Evolutionary conservation across 2,113 vertebrate species (phyloP), one percentile per base, ranked within the genome.

Genomic region (Ciconia maguari): DNA sequence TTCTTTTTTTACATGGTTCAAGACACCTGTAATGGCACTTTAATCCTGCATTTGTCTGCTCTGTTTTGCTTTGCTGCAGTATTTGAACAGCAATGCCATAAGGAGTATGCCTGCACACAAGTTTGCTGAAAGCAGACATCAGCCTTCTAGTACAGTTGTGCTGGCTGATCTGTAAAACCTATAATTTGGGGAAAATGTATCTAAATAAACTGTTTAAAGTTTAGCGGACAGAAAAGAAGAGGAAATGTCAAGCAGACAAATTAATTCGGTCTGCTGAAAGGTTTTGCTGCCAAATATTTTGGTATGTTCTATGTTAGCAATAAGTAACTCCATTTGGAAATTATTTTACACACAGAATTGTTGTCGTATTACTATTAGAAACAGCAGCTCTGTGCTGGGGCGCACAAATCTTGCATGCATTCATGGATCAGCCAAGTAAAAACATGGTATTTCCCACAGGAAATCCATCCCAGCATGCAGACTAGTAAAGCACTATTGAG

Each of bases 271-370:
- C 81, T 95, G 95, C 81, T 15, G 48, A 51, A 84, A 68, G 38
- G 51, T 84, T 96, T 93, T 78, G 81, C 83, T 94, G 94, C 89
- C 89, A 94, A 57, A 10, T 60, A 16, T 87, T 94, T 89, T 48
- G 46, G 18, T 93, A 26, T 84, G 83, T 51, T 84, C 74, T 52
- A 1, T 82, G 74, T 95, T 96, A 96, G 81, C 87, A 78, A 8
- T 94, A 96, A 95, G 76, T 94, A 78, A 91, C 32, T 91, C 69
- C 91, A 84, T 89, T 96, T 96, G 95, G 93, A 93, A 92, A 81
- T 95, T 75, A 81, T 87, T 96, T 78, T 89, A 41, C 69, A 19
- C 26, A 16, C 29, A 30, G 87, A 46, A 38, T 84, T 91, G 58
- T 93, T 96, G 89, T 87, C 1, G 0, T 90, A 3, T 87, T 75